Evolutionary conservation across 2,888 invertebrate species (phyloP), one percentile per base, ranked within the genome.

Genomic region (Gastracanthus pulcherrimus): DNA sequence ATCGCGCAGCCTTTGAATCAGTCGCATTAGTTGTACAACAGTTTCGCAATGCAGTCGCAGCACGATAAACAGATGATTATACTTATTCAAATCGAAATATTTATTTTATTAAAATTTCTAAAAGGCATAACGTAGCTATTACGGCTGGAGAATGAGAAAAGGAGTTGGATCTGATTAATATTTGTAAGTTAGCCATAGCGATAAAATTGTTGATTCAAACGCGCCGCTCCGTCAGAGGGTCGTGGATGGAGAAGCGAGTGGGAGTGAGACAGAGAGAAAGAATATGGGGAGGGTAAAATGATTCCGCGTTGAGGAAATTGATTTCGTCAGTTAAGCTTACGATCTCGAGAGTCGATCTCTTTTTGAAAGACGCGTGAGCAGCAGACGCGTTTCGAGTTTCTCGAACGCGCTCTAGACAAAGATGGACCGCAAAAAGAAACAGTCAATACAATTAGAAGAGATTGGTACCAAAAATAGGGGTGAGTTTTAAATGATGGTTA

Each of bases 281-380:
- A 69, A 29, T n/a, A n/a, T 41, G 69, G 64, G 80, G 38, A 75
- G 69, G 64, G 75, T 60, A 36, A 69, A 48, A 51, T 60, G 69
- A 75, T 69, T 80, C 55, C 26, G 29, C 75, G 75, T 13, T 48
- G 51, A 48, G 75, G 55, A 75, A 60, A 80, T 74, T 80, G 75
- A 80, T 80, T 80, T 80, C 64, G 80, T 69, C 80, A 75, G 74
- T 80, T 80, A 36, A 75, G 72, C 66, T 38, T 13, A 41, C 9
- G 72, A 79, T 79, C 79, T 72, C 58, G 64, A 26, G 71, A 64
- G 48, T 36, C 64, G 55, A 58, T 79, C 72, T 51, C 62, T 66
- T 19, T 62, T 26, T 23, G 11, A 58, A 31, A 64, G 55, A 34
- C 29, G 55, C 58, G 23, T 41, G 55, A 11, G 26, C 11, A 51